These are phyloP conservation scores for Eilema depressum DNA, from an alignment of 2,888 invertebrate genomes.

Conservation along the genomic window DNA sequence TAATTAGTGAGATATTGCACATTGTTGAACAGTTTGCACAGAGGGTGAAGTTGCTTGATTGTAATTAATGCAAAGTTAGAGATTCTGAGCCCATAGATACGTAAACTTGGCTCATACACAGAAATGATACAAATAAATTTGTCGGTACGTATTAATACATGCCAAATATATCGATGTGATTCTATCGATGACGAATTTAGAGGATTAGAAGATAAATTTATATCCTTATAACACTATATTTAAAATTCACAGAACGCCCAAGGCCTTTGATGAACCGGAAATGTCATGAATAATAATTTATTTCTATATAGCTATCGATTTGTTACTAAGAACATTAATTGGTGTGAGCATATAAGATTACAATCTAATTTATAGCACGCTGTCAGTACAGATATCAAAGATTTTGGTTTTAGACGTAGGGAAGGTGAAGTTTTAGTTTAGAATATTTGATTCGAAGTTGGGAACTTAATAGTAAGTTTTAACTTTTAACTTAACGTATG, in stretches of 20 bases:
- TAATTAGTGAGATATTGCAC: slow-evolving; percentile 71
- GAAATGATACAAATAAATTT: slow-evolving; percentile 18
- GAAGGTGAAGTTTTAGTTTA: not conserved
- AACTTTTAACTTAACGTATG: too few species aligned
- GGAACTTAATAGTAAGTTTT: too few species aligned
- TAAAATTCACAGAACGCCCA: slow-evolving; percentile 51
- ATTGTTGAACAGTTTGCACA: slow-evolving; percentile 63
- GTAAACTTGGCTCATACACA: slow-evolving; percentile 45
- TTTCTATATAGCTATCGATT: slow-evolving; percentile 42
- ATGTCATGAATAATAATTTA: slow-evolving; percentile 36
- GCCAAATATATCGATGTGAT: not conserved
- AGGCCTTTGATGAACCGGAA: slow-evolving; percentile 57
- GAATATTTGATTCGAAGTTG: not conserved
- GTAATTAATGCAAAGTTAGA: slow-evolving; percentile 58
- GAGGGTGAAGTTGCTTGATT: slow-evolving; percentile 45
- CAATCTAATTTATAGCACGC: slow-evolving; percentile 42
- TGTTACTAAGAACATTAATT: slow-evolving; percentile 41
- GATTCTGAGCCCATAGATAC: slow-evolving; percentile 56
- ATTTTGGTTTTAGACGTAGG: not conserved
- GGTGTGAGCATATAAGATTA: slow-evolving; percentile 28
- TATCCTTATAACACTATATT: not conserved
- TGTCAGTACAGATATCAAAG: slow-evolving; percentile 17
- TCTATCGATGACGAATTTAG: not conserved
- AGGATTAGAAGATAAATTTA: not conserved
- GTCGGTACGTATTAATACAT: not conserved